Base-by-base conservation (phyloP, 2,113 vertebrate species). In the Silurus asotus region DNA sequence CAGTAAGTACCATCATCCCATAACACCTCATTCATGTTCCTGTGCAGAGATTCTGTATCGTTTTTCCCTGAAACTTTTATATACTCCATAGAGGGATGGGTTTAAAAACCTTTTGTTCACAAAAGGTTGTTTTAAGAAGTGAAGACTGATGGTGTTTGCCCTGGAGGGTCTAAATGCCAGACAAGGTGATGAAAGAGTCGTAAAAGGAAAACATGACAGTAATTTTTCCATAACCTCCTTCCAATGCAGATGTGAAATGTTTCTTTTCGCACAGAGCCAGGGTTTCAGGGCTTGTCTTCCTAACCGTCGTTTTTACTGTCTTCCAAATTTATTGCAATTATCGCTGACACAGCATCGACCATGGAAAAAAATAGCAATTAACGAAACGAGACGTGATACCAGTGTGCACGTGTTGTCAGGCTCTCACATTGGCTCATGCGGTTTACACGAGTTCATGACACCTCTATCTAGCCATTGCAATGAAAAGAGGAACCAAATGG, bases 1-100 rank as follows among this genome's bases (percentile, higher is more conserved):
- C 96, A 61, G 97, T 98, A 90, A 97, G 96, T 95, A 20, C 13
- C 6, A 64, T 61, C 2, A 6, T 28, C 70, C 5, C 6, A 45
- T 37, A 48, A 23, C 49, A 51, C 48, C 49, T 82, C 20, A 11
- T 19, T 59, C 79, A 64, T 19, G 6, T 58, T 28, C 49, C 49
- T 5, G 28, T 37, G 37, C 37, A 37, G 37, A 55, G 19, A 25
- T 25, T 61, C 51, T 58, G 6, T 6, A 61, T 11, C 11, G 8
- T 49, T 48, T 75, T 81, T 53, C 28, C 5, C 14, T 28, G 56
- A 72, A 58, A 15, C 25, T 78, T 78, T 65, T 45, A 49, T 75
- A 74, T 86, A 76, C 9, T 37, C 49, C 19, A 58, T 59, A 37
- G 20, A 79, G 17, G 17, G 67, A 17, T 83, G 20, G 9, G 56